Percentiles rank a stretch among this genome's conserved stretches.
These are phyloP conservation scores for Acanthosepion pharaonis DNA, from an alignment of 2,888 invertebrate species.

Conservation along the genomic window DNA sequence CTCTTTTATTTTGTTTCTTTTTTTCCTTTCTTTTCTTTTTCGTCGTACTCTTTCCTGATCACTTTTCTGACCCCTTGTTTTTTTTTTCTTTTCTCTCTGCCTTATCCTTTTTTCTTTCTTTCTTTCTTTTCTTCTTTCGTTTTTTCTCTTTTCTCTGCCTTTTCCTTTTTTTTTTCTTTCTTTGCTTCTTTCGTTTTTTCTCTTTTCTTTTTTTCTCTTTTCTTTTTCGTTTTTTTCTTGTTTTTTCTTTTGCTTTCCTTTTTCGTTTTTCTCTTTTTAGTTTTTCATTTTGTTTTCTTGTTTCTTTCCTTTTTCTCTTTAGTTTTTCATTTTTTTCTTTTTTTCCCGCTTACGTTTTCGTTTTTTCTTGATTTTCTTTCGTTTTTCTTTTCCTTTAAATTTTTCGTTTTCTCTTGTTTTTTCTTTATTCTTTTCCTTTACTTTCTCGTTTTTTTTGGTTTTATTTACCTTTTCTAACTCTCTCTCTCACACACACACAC, in stretches of 20 bases:
- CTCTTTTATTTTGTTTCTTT: not conserved
- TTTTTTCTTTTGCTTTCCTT: not conserved
- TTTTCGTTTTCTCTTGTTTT: not conserved
- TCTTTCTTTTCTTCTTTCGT: too few relatives aligned
- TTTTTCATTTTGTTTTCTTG: not conserved
- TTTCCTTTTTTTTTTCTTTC: not conserved
- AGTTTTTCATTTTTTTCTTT: not conserved
- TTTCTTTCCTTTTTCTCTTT: too few relatives aligned
- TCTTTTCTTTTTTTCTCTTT: too few relatives aligned
- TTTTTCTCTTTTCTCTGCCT: accelerated
- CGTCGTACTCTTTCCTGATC: not conserved
- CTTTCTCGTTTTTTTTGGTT: not conserved
- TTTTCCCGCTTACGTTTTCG: not conserved
- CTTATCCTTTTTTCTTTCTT: too few relatives aligned
- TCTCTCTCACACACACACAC: not conserved
- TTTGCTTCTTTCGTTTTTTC: too few relatives aligned
- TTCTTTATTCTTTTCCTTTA: not conserved
- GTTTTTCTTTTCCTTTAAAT: too few relatives aligned
- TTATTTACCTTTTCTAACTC: too few relatives aligned
- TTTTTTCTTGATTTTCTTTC: too few relatives aligned
- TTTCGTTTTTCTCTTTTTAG: accelerated
- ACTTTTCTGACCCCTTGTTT: too few relatives aligned
- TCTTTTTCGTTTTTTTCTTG: not conserved
- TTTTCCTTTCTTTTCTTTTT: not conserved
- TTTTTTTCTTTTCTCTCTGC: too few relatives aligned